Conservation (phyloP, 2,797 vertebrate species). For the Notoglanidium macrostoma region DNA sequence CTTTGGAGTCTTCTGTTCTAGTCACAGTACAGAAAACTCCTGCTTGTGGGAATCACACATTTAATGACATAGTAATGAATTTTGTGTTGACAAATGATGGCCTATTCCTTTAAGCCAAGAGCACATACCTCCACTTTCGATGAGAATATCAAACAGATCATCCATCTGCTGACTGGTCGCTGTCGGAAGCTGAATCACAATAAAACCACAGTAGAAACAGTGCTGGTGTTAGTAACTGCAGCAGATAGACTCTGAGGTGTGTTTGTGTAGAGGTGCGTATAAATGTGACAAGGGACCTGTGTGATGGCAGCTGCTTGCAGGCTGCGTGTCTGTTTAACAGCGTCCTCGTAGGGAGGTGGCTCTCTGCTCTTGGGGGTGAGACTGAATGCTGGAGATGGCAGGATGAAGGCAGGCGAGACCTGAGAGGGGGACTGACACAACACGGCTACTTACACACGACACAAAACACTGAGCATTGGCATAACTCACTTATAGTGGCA, state of each 20-base stretch:
- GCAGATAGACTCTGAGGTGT: background rate
- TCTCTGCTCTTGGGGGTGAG: conserved; percentile 83
- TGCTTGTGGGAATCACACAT: background rate
- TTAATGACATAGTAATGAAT: background rate
- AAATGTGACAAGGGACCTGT: conserved; percentile 66
- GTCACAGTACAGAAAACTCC: background rate
- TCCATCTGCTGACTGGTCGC: conserved; percentile 98
- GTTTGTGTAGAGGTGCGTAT: conserved; percentile 4
- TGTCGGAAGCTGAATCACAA: conserved; percentile 77
- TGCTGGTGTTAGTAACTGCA: background rate
- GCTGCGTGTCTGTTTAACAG: conserved; percentile 90
- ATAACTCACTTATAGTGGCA: background rate
- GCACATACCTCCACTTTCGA: conserved; percentile 91
- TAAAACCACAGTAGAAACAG: conserved; percentile 18
- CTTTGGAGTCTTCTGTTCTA: background rate
- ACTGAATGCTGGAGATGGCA: conserved; percentile 71
- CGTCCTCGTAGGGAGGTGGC: conserved; percentile 94
- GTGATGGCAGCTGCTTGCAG: conserved; percentile 70
- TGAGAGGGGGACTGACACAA: conserved; percentile 74
- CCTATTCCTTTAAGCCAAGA: background rate
- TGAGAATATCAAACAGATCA: conserved; percentile 97
- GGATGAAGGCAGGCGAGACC: conserved; percentile 79
- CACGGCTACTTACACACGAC: background rate
- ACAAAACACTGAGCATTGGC: background rate
- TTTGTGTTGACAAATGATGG: background rate